Evolutionary conservation across 2,797 vertebrate species (phyloP).

Genomic region (Loris lydekkerianus): DNA sequence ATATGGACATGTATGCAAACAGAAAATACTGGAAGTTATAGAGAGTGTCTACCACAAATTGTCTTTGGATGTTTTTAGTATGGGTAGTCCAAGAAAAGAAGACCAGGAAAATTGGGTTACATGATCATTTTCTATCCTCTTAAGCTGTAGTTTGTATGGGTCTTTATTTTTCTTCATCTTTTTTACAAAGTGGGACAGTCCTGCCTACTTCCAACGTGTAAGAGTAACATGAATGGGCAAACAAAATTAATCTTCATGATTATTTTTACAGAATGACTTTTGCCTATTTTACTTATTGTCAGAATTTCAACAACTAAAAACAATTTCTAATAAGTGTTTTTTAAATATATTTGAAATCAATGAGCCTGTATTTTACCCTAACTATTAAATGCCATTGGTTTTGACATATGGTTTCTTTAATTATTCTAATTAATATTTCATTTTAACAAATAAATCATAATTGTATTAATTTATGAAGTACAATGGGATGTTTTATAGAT

Average conservation of each 20-base stretch:
- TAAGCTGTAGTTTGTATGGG: neutral
- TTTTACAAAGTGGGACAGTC: neutral
- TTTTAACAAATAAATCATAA: neutral
- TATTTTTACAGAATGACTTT: neutral
- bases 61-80: neutral
- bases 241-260: neutral
- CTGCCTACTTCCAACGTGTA: neutral
- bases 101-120: neutral
- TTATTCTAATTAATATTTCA: neutral
- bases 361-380: neutral
- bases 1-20: neutral
- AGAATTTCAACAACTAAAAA: neutral
- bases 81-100: neutral
- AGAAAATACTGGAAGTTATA: neutral
- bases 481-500: neutral
- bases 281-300: neutral
- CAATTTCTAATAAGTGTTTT: neutral
- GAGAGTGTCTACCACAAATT: neutral
- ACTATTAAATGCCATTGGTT: neutral
- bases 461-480: neutral
- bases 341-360: neutral
- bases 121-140: neutral
- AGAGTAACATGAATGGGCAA: neutral
- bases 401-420: neutral
- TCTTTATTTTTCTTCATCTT: neutral